These are phyloP conservation scores for Philaethria dido DNA, from an alignment of 2,888 invertebrate species.

Conservation along the genomic window DNA sequence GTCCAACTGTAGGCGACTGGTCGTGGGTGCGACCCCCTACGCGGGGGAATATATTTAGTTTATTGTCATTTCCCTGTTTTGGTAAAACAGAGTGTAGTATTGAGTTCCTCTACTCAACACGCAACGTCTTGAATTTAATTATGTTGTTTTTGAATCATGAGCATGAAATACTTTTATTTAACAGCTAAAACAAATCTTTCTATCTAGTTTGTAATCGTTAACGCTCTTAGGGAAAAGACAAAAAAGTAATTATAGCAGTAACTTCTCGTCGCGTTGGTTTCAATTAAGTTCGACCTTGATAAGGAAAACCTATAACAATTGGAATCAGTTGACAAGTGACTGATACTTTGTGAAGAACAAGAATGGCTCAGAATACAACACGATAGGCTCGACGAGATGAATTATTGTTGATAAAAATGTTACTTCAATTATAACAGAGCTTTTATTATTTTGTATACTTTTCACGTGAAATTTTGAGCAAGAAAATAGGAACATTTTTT, in stretches of 20 bases:
- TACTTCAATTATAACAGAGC: background rate
- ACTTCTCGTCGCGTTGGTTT: slow-evolving; percentile 2
- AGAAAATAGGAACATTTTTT: too few relatives aligned
- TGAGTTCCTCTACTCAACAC: too few relatives aligned
- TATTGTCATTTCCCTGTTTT: too few relatives aligned
- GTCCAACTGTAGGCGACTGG: too few relatives aligned
- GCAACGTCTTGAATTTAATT: too few relatives aligned
- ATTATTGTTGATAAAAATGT: background rate
- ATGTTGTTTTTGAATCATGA: background rate
- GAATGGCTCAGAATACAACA: background rate
- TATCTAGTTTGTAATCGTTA: too few relatives aligned
- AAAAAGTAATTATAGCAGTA: slow-evolving; percentile 15
- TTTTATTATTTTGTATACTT: too few relatives aligned
- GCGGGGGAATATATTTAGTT: too few relatives aligned
- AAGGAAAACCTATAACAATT: slow-evolving; percentile 13
- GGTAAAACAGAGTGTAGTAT: too few relatives aligned
- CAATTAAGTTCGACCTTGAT: slow-evolving; percentile 7
- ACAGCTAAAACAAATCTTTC: background rate
- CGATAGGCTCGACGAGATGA: background rate
- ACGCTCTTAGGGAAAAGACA: background rate
- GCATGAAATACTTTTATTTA: background rate
- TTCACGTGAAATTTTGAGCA: too few relatives aligned
- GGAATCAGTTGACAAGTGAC: background rate
- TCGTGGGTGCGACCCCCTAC: too few relatives aligned
- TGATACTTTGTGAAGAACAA: background rate